Evolutionary conservation across 2,797 vertebrate genomes (phyloP).

Genomic region (Urosaurus nigricauda): DNA sequence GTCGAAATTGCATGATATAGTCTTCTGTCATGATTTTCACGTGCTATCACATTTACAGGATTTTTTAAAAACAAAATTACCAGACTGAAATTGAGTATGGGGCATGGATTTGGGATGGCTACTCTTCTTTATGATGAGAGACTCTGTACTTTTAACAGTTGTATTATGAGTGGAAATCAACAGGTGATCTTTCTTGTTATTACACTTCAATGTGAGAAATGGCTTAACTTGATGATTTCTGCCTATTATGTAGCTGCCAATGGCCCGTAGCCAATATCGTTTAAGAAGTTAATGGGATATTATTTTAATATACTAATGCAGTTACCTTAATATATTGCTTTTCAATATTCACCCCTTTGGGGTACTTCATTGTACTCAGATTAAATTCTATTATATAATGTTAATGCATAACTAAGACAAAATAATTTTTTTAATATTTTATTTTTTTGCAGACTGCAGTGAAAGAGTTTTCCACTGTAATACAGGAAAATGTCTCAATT

Average conservation of each 20-base stretch:
- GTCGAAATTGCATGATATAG: neutral
- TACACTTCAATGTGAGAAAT: neutral
- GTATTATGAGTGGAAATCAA: neutral
- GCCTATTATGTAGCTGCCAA: neutral
- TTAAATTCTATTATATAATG: neutral
- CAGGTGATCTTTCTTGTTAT: neutral
- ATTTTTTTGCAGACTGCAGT: conserved; percentile 85
- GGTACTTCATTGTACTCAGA: neutral
- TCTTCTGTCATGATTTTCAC: neutral
- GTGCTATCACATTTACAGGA: too few species aligned
- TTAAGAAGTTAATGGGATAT: neutral
- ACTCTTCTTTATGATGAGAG: neutral
- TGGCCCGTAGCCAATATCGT: neutral
- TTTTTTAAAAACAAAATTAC: too few species aligned
- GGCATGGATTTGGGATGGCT: neutral
- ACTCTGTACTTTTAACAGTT: neutral
- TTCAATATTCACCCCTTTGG: neutral
- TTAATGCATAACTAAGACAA: neutral
- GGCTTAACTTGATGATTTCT: neutral
- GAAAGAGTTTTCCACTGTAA: conserved; percentile 83
- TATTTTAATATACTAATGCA: neutral
- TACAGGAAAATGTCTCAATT: conserved; percentile 89
- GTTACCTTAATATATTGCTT: conserved; percentile 2
- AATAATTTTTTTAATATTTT: neutral
- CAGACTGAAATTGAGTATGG: neutral